Evolutionary conservation across 2,113 vertebrate species (phyloP).

Genomic region (Corynorhinus townsendii): DNA sequence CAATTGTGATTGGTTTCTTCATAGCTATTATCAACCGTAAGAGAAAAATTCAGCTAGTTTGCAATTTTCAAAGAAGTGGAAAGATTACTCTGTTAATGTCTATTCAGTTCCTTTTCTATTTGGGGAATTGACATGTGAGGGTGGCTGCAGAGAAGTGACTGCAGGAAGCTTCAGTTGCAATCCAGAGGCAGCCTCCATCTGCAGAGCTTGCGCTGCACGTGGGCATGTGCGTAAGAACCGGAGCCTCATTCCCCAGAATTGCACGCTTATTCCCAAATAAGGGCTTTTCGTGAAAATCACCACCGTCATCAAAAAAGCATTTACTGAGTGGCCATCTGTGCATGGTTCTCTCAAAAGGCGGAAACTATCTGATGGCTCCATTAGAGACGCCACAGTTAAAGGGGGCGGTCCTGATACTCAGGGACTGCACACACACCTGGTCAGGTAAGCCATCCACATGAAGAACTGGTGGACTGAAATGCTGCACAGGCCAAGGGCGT

Average conservation of each 20-base stretch:
- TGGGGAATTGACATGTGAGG: constrained; percentile 37
- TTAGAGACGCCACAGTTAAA: background rate
- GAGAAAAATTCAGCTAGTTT: constrained; percentile 46
- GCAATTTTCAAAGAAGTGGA: constrained; percentile 57
- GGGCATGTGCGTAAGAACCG: background rate
- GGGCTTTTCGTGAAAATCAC: background rate
- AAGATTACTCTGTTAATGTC: constrained; percentile 57
- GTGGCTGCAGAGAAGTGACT: constrained; percentile 4
- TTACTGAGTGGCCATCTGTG: background rate
- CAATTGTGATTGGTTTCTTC: constrained; percentile 41
- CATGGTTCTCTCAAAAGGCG: background rate
- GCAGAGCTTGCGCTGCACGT: background rate
- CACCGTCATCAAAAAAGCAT: background rate
- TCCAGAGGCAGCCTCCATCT: background rate
- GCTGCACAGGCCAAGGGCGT: background rate
- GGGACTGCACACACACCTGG: background rate
- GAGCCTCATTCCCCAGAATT: background rate
- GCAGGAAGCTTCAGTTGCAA: background rate
- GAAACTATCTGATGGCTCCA: background rate
- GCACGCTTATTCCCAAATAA: background rate
- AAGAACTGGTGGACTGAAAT: background rate
- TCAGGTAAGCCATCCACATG: background rate
- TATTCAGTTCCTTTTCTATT: constrained; percentile 63
- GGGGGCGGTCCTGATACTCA: background rate
- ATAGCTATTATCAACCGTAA: constrained; percentile 42